Percentiles rank a stretch among this genome's conserved stretches.
phyloP scores from a whole-genome alignment of 2,888 invertebrate genomes.

The Cataglyphis livida region DNA sequence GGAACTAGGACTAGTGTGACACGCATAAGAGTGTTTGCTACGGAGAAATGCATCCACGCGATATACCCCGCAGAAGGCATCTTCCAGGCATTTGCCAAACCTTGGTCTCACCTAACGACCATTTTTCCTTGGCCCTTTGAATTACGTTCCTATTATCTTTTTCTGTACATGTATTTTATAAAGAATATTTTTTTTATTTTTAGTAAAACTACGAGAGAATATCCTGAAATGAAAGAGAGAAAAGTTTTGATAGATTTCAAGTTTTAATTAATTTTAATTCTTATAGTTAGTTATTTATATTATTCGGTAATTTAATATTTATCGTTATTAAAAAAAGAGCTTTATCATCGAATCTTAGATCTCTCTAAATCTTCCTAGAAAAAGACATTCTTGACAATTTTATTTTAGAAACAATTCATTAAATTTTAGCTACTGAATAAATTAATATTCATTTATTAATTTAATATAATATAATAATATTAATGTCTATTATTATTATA shows the following conservation, averaged over 20 bases:
- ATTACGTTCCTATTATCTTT: background rate
- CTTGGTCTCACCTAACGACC: conserved; percentile 50
- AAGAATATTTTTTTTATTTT: background rate
- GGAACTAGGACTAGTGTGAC: conserved; percentile 36
- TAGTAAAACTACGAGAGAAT: background rate
- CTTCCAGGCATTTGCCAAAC: conserved; percentile 54
- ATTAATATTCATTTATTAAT: background rate
- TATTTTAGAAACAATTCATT: background rate
- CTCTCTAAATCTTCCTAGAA: background rate
- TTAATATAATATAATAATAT: background rate
- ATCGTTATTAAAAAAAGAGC: background rate
- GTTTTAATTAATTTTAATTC: background rate
- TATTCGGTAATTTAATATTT: too few relatives aligned
- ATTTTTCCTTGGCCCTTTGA: background rate
- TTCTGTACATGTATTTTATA: background rate
- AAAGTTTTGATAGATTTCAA: background rate
- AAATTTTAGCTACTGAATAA: background rate
- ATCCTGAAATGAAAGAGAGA: background rate
- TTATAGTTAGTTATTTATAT: background rate
- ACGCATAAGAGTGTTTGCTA: conserved; percentile 15
- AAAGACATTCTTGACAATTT: background rate
- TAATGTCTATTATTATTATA: too few relatives aligned
- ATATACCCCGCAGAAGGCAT: conserved; percentile 34
- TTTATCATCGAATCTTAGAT: background rate
- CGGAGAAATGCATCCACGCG: conserved; percentile 37